Conservation (phyloP, 35 echinoderm and acorn worm species). For the Apostichopus japonicus region DNA sequence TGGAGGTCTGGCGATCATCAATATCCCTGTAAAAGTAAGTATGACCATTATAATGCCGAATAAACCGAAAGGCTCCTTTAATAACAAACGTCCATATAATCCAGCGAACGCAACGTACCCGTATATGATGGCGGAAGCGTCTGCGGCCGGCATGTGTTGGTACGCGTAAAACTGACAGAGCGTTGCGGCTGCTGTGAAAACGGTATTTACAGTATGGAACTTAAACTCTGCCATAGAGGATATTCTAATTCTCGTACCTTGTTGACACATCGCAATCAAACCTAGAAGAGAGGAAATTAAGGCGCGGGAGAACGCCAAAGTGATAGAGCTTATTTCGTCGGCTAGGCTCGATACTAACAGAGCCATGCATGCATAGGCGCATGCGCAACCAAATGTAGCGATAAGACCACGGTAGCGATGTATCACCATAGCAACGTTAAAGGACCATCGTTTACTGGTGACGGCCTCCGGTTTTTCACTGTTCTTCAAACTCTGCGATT, state of each 20-base stretch:
- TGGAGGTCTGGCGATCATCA: conserved; percentile 31
- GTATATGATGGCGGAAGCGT: conserved; percentile 19
- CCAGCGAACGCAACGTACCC: conserved; percentile 14
- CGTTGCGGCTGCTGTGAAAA: neutral
- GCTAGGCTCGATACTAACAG: neutral
- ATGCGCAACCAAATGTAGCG: neutral
- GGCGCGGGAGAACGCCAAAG: neutral
- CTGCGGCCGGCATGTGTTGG: conserved; percentile 27
- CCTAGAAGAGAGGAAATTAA: neutral
- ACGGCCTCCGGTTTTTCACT: no score
- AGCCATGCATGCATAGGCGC: neutral
- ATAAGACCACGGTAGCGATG: neutral
- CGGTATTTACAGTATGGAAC: neutral
- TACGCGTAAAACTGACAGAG: conserved; percentile 3
- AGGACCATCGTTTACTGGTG: no score
- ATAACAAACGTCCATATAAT: neutral
- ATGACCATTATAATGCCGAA: conserved; percentile 22
- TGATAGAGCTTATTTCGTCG: neutral
- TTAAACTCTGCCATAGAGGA: neutral
- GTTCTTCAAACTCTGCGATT: no score
- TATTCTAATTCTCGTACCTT: neutral
- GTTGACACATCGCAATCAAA: neutral
- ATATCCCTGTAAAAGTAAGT: neutral
- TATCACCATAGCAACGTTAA: no score
- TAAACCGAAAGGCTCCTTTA: conserved; percentile 26